These are phyloP conservation scores for Eclectus roratus DNA, from an alignment of 2,113 vertebrate genomes.

Conservation along the genomic window DNA sequence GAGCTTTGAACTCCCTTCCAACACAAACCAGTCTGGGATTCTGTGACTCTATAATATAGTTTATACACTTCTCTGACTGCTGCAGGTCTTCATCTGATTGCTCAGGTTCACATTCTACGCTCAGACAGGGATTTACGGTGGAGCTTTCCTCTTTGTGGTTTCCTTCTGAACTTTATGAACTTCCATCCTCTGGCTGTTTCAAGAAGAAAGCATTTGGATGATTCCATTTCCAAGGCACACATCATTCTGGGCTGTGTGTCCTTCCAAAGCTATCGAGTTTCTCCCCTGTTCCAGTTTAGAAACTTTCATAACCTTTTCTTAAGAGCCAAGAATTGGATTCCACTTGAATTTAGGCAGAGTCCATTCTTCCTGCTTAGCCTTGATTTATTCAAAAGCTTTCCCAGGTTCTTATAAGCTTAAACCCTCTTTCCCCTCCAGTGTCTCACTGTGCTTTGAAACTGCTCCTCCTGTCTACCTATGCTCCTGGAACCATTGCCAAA, in stretches of 20 bases:
- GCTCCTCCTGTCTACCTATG: not conserved
- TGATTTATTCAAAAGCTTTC: not conserved
- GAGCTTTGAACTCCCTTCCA: not conserved
- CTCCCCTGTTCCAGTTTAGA: not conserved
- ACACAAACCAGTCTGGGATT: not conserved
- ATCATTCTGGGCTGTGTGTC: fast-evolving
- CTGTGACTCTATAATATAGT: not conserved
- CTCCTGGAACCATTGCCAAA: not conserved
- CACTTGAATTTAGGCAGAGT: not conserved
- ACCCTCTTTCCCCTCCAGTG: not conserved
- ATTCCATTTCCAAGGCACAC: not conserved
- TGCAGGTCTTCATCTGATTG: not conserved
- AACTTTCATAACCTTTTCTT: not conserved
- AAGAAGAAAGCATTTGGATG: not conserved
- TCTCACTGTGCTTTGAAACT: not conserved
- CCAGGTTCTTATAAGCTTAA: not conserved
- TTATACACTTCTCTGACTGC: not conserved
- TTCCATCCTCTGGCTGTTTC: not conserved
- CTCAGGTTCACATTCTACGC: fast-evolving
- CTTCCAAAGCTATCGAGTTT: not conserved
- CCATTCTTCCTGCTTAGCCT: not conserved
- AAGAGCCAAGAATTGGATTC: not conserved
- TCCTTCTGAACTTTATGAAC: not conserved
- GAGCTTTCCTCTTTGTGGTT: not conserved
- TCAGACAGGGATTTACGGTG: not conserved